Conservation (phyloP, 2,113 vertebrate genomes). For the Anoura caudifer region DNA sequence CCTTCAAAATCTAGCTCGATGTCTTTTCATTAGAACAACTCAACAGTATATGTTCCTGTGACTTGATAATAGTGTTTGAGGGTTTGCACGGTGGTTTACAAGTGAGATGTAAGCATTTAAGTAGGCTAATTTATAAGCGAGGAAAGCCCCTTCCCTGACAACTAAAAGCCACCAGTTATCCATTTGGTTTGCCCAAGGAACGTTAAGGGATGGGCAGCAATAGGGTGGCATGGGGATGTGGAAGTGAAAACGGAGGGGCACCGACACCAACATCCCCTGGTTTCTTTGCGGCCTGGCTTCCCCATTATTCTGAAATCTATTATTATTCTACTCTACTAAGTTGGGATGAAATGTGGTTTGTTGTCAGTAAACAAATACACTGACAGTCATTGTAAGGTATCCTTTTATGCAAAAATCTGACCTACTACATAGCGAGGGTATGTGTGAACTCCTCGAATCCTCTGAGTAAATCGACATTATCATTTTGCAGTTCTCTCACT, state of each 20-base stretch:
- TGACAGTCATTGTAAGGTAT: neutral
- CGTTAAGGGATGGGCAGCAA: neutral
- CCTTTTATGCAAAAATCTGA: neutral
- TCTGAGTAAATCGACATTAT: neutral
- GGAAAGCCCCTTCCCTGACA: neutral
- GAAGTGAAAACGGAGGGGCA: neutral
- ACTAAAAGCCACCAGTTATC: neutral
- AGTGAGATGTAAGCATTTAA: neutral
- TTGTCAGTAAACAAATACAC: neutral
- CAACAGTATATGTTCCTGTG: neutral
- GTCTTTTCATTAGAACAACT: neutral
- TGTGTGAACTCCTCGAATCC: neutral
- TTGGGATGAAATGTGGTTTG: neutral
- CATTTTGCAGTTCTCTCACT: neutral
- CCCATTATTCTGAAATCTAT: neutral
- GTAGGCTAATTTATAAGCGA: neutral
- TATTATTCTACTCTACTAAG: neutral
- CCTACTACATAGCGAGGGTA: neutral
- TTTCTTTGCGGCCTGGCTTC: neutral
- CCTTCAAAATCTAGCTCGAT: neutral
- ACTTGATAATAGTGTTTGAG: neutral
- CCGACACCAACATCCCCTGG: neutral
- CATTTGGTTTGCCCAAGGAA: neutral
- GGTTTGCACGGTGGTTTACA: neutral
- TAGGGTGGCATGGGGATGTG: too few species aligned